These are phyloP conservation scores for Drosophila algonquin DNA, from an alignment of 2,888 invertebrate species.

Conservation along the genomic window DNA sequence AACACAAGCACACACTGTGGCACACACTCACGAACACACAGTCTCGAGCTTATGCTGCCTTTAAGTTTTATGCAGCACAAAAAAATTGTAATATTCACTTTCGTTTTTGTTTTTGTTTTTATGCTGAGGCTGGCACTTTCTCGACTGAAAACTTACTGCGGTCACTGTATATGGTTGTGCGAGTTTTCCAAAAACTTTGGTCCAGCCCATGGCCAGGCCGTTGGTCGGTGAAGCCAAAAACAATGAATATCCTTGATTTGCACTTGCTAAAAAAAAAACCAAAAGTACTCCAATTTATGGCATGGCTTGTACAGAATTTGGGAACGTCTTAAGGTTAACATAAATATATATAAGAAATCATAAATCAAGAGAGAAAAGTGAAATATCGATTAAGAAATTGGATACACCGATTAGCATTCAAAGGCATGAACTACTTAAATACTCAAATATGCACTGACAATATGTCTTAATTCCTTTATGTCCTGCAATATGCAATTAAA, in stretches of 20 bases:
- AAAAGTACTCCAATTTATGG: conserved; percentile 1
- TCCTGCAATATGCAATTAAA: conserved; percentile 12
- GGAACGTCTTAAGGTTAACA: too few species aligned
- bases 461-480: not conserved
- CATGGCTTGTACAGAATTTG: conserved; percentile 7
- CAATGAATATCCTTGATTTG: conserved; percentile 18
- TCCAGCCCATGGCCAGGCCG: conserved; percentile 40
- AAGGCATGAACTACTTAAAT: too few species aligned
- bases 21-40: conserved; percentile 21
- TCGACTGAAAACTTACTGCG: conserved; percentile 64
- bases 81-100: conserved; percentile 76
- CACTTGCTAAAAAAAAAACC: not conserved
- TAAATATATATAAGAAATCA: not conserved
- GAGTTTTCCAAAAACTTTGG: conserved; percentile 45
- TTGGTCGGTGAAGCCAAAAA: conserved; percentile 1
- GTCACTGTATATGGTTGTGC: conserved; percentile 43
- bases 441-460: not conserved
- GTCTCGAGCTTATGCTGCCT: conserved; percentile 34
- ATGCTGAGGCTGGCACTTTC: conserved; percentile 62
- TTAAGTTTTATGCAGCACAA: conserved; percentile 61
- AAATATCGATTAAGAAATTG: not conserved
- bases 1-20: conserved; percentile 19
- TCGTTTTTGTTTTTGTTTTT: conserved; percentile 16
- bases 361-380: too few species aligned
- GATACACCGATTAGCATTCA: not conserved